A percentile compares a stretch with the other conserved stretches of the same genome.
phyloP scores from a whole-genome alignment of 2,888 invertebrate genomes.

The Protonemura montana region DNA sequence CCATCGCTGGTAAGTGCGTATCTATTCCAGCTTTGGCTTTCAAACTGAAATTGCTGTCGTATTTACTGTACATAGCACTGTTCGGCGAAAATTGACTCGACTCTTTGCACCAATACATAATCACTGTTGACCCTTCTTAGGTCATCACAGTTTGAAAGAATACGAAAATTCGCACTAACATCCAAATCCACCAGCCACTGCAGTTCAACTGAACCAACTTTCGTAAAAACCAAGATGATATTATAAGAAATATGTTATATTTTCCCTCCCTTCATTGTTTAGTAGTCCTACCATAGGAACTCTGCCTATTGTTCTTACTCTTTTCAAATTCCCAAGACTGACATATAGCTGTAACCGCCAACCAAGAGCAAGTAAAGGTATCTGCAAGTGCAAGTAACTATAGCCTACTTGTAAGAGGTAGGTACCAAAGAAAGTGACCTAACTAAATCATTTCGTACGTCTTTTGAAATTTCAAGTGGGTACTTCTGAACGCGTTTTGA shows the following conservation, averaged over 20 bases:
- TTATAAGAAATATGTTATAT: neutral
- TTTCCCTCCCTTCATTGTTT: neutral
- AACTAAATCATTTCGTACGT: neutral
- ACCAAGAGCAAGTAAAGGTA: neutral
- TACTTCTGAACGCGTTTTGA: neutral
- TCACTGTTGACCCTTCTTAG: neutral
- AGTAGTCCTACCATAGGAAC: neutral
- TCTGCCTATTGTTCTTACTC: constrained; percentile 7
- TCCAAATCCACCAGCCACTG: neutral
- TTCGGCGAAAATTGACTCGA: constrained; percentile 42
- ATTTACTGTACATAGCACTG: constrained; percentile 39
- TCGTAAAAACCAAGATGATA: neutral
- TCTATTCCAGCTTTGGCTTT: neutral
- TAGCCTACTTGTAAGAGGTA: neutral
- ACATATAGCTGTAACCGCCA: neutral
- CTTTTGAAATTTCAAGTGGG: neutral
- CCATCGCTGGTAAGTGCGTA: neutral
- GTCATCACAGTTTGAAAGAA: neutral
- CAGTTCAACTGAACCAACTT: neutral
- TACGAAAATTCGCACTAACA: neutral
- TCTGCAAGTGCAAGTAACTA: neutral
- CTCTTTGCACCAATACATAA: constrained; percentile 45
- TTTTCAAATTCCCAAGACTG: neutral
- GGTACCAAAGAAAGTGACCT: constrained; percentile 12
- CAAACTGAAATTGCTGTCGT: constrained; percentile 47